Evolutionary conservation across 2,797 vertebrate species (phyloP), one percentile per base, ranked within the genome.

Genomic region (Geotrypetes seraphini): DNA sequence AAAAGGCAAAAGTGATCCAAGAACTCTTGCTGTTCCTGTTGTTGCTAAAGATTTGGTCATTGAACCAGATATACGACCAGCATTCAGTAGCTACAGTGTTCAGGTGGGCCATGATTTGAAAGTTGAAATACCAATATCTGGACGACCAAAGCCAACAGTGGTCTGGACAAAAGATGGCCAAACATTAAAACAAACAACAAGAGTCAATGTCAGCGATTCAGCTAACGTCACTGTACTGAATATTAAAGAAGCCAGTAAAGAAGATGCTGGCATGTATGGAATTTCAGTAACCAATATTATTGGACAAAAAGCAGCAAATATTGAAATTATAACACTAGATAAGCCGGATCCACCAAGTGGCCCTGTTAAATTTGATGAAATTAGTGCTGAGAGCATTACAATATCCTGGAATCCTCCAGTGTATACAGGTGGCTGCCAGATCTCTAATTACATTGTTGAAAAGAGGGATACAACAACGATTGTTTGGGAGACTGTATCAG

Each of bases 1-100:
- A 62, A 99, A 98, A 52, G 96, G 96, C 32, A 96, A 87, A 61
- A 99, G 96, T 66, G 95, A 99, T 50, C 94, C 96, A 30, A 88
- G 85, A 69, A 81, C 87, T 6, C 93, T 99, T 55, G 85, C 94
- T 24, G 89, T 93, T 54, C 90, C 92, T 59, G 75, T 99, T 43
- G 79, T 89, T 73, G 87, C 95, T 52, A 99, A 97, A 71, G 88
- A 99, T 59, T 75, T 99, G 28, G 88, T 97, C 26, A 90, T 93
- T 67, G 91, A 96, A 50, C 94, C 96, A 52, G 93, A 99, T 71
- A 69, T 96, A 43, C 86, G 80, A 66, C 94, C 96, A 60, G 67
- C 67, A 64, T 99, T 98, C 56, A 92, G 77, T 53, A 97, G 62
- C 69, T 99, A 99, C 28, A 98, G 83, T 61, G 70, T 95, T 48